phyloP scores from a whole-genome alignment of 2,113 vertebrate genomes.

The Vombatus ursinus region DNA sequence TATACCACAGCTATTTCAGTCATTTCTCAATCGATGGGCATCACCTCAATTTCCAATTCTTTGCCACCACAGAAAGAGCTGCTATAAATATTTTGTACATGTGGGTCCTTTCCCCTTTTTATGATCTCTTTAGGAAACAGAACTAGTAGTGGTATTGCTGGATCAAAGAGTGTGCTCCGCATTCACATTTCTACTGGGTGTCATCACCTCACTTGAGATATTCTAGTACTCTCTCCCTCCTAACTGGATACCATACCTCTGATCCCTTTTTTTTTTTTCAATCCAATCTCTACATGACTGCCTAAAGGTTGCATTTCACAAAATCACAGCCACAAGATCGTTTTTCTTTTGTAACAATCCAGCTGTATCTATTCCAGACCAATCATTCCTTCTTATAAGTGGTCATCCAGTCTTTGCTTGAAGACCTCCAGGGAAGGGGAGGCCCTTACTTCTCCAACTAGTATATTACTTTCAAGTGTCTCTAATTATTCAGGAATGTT shows the following conservation, averaged over 20 bases:
- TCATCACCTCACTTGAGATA: background rate
- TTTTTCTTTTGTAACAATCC: background rate
- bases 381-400: background rate
- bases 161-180: too few species aligned
- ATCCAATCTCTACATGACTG: background rate
- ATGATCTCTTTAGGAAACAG: too few species aligned
- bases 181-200: background rate
- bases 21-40: too few species aligned
- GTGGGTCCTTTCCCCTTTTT: too few species aligned
- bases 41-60: too few species aligned
- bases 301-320: background rate
- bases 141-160: too few species aligned
- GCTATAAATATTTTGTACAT: too few species aligned
- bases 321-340: background rate
- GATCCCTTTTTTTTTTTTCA: background rate
- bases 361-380: background rate
- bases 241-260: background rate
- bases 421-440: background rate
- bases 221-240: background rate
- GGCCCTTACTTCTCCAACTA: background rate
- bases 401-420: background rate
- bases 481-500: background rate
- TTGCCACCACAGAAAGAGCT: too few species aligned
- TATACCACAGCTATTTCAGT: too few species aligned
- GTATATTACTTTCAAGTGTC: background rate